Conservation (phyloP, 2,888 invertebrate species). For the Dasypolia templi region DNA sequence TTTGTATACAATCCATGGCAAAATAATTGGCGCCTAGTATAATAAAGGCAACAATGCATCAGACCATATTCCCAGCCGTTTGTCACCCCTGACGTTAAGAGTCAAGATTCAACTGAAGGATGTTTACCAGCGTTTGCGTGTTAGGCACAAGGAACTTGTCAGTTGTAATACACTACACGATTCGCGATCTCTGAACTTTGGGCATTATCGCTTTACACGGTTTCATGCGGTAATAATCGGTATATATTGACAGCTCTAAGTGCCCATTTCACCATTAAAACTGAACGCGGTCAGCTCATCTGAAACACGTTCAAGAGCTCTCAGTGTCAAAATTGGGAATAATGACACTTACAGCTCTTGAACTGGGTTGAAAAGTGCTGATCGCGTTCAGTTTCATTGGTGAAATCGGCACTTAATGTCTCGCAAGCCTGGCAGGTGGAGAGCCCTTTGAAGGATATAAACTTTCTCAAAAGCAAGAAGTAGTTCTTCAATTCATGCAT, state of each 20-base stretch:
- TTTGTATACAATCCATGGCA: not conserved
- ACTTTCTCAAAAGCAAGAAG: no score
- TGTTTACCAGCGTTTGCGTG: slow-evolving; percentile 48
- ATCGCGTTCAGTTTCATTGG: no score
- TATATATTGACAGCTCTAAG: slow-evolving; percentile 4
- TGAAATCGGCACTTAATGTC: no score
- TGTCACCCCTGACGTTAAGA: slow-evolving; percentile 33
- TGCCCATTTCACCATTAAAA: no score
- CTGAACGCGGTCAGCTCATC: no score
- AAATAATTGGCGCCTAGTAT: not conserved
- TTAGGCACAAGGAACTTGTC: slow-evolving; percentile 61
- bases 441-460: no score
- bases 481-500: no score
- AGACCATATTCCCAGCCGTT: slow-evolving; percentile 32
- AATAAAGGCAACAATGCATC: not conserved
- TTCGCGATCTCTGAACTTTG: slow-evolving; percentile 63
- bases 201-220: slow-evolving; percentile 20
- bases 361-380: no score
- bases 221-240: slow-evolving; percentile 34
- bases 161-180: slow-evolving; percentile 54
- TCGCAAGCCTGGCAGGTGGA: no score
- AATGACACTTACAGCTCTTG: no score
- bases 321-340: no score
- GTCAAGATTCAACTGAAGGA: slow-evolving; percentile 58
- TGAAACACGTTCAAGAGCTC: no score